phyloP scores from a whole-genome alignment of 2,888 invertebrate species.

The Oscheius sp. region DNA sequence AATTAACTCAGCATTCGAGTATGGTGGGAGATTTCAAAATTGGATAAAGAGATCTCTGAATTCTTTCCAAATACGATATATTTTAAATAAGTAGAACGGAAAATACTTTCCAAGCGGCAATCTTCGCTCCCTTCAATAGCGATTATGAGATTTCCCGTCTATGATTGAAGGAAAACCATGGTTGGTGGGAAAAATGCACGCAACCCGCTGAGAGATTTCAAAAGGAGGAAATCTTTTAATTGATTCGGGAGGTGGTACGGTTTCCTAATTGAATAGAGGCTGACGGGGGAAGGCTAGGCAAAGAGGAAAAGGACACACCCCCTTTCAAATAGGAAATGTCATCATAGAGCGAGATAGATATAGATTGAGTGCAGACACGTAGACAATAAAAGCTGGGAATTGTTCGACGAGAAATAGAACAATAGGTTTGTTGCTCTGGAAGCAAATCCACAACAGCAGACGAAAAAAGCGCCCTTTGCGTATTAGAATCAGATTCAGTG shows the following conservation, averaged over 20 bases:
- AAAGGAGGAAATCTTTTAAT: too few species aligned
- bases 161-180: background rate
- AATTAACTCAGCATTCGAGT: conserved; percentile 1
- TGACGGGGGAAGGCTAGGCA: too few species aligned
- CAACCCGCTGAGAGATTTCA: too few species aligned
- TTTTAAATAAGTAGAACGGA: background rate
- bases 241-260: too few species aligned
- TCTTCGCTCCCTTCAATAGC: too few species aligned
- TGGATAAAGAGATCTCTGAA: background rate
- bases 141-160: background rate
- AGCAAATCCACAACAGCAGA: background rate
- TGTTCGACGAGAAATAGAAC: background rate
- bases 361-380: too few species aligned
- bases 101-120: too few species aligned
- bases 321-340: too few species aligned
- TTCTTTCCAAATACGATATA: background rate
- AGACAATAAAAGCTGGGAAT: background rate
- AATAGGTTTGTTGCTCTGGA: background rate
- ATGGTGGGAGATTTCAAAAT: background rate
- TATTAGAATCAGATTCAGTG: background rate
- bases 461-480: background rate
- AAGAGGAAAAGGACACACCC: conserved; percentile 9
- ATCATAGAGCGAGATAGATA: too few species aligned
- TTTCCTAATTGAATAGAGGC: background rate
- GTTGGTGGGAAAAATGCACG: too few species aligned